Evolutionary conservation across 2,888 invertebrate species (phyloP).

Genomic region (Neoaliturus tenellus): DNA sequence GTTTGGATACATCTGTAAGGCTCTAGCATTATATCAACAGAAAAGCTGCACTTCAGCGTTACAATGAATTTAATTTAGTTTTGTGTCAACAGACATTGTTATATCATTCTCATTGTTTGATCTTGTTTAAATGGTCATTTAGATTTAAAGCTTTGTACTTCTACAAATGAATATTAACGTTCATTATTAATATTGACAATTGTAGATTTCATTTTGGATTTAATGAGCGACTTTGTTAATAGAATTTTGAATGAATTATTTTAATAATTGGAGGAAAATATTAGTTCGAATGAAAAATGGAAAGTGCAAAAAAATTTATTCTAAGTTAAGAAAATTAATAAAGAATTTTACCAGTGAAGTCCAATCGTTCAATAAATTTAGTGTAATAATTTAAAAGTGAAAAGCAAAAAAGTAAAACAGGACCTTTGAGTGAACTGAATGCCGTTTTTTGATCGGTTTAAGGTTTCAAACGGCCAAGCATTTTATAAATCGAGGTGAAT

Average conservation of each 20-base stretch:
- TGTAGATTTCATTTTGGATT: background rate
- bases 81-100: conserved; percentile 1
- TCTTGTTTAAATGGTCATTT: background rate
- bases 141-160: background rate
- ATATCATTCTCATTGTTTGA: background rate
- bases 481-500: no score
- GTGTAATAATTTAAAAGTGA: no score
- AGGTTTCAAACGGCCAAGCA: no score
- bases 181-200: background rate
- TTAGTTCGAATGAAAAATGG: no score
- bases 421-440: no score
- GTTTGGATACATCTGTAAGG: background rate
- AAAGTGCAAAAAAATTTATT: no score
- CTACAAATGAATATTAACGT: background rate
- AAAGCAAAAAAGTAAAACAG: no score
- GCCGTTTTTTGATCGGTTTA: no score
- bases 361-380: no score
- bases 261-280: no score
- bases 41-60: background rate
- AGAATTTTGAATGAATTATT: background rate
- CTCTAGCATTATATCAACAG: background rate
- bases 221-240: background rate
- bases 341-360: no score
- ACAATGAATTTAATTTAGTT: background rate
- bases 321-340: no score